Percentiles rank a stretch among this genome's conserved stretches.
Conservation (phyloP, 1,140 invertebrate species). For the Acromyrmex heyeri region DNA sequence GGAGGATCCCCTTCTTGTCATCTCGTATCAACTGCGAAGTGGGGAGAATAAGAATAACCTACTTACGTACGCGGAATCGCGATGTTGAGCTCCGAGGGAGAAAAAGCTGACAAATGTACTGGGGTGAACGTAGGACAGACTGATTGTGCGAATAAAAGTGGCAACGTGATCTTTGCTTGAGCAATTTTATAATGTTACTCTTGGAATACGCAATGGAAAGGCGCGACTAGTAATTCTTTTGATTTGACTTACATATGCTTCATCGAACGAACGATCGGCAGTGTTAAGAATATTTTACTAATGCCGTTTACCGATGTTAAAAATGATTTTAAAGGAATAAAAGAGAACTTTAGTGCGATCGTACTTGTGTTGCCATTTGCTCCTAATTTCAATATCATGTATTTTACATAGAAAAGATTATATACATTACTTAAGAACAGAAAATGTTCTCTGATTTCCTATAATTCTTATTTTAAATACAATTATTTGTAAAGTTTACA, state of each 20-base stretch:
- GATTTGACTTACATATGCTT: conserved; percentile 18
- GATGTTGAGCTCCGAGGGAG: conserved; percentile 16
- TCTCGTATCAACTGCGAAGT: conserved; percentile 28
- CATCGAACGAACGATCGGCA: neutral
- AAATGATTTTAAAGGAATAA: conserved; percentile 1
- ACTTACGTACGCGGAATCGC: conserved; percentile 59
- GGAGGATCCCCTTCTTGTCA: conserved; percentile 17
- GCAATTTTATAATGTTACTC: conserved; percentile 45
- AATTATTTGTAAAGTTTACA: conserved; percentile 8
- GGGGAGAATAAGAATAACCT: conserved; percentile 51
- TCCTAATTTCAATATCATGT: neutral
- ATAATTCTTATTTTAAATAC: neutral
- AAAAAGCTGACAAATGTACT: conserved; percentile 53
- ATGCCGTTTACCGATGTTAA: neutral
- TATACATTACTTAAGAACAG: neutral
- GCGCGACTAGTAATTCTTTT: conserved; percentile 27
- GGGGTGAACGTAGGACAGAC: conserved; percentile 13
- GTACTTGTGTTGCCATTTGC: neutral
- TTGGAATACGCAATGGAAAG: conserved; percentile 47
- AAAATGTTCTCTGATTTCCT: neutral
- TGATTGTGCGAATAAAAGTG: conserved; percentile 50
- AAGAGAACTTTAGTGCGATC: neutral
- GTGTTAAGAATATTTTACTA: conserved; percentile 35
- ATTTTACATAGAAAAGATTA: conserved; percentile 1
- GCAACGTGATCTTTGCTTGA: conserved; percentile 55